Evolutionary conservation across 2,113 vertebrate species (phyloP).

Genomic region (cat (Felis catus)): F.catus_Fca126_mat1.0 CM031426.1:17708501-17709000

Average conservation of each 20-base stretch:
- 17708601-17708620: constrained; percentile 57
- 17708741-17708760: constrained; percentile 54
- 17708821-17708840: constrained; percentile 77
- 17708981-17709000: constrained; percentile 71
- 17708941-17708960: constrained; percentile 78
- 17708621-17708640: constrained; percentile 70
- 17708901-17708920: constrained; percentile 81
- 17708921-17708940: constrained; percentile 57
- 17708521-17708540: not conserved
- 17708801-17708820: constrained; percentile 75
- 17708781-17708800: not conserved
- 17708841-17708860: constrained; percentile 72
- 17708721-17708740: constrained; percentile 56
- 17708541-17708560: not conserved
- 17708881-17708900: constrained; percentile 84
- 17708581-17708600: not conserved
- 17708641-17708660: constrained; percentile 78
- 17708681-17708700: constrained; percentile 69
- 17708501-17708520: not conserved
- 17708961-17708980: constrained; percentile 75
- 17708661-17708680: constrained; percentile 66
- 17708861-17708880: constrained; percentile 78
- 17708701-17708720: constrained; percentile 63
- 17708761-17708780: not conserved
- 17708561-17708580: constrained; percentile 41